These are phyloP conservation scores for Ictalurus punctatus DNA, from an alignment of 2,113 vertebrate genomes.

Conservation along the genomic window DNA sequence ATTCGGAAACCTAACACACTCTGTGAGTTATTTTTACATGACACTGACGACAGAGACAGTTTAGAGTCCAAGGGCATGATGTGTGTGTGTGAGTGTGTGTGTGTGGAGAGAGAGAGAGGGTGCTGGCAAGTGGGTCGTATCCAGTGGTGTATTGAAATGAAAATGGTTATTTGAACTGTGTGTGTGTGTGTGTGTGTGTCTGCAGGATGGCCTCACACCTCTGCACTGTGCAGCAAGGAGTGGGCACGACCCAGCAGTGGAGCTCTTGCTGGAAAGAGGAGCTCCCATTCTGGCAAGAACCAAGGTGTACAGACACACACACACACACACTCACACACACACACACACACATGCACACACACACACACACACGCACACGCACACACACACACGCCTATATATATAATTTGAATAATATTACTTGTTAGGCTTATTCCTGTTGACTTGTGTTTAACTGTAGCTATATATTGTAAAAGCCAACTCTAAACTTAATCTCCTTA, in stretches of 20 bases:
- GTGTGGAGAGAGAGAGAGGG: neutral
- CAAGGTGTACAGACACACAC: slow-evolving; percentile 71
- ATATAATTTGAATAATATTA: neutral
- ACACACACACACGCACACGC: neutral
- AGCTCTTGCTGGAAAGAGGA: slow-evolving; percentile 90
- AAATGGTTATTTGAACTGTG: slow-evolving; percentile 4
- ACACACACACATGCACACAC: no score
- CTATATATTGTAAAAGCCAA: neutral
- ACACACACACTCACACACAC: slow-evolving; percentile 2
- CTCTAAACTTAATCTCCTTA: neutral
- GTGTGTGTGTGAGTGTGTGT: slow-evolving; percentile 17
- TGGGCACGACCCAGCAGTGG: slow-evolving; percentile 91
- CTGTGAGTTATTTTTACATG: slow-evolving; percentile 27
- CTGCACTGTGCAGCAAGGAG: slow-evolving; percentile 95
- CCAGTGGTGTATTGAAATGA: slow-evolving; percentile 23
- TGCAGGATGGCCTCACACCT: slow-evolving; percentile 92
- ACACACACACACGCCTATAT: neutral
- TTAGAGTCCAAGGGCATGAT: slow-evolving; percentile 23
- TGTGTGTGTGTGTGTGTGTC: slow-evolving; percentile 42
- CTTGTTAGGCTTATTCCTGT: neutral
- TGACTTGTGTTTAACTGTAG: neutral
- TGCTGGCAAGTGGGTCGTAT: neutral
- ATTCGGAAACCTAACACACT: neutral
- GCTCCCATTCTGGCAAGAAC: slow-evolving; percentile 93
- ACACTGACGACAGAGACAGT: slow-evolving; percentile 1